Base-by-base conservation (phyloP, 2,797 vertebrate species). In the Atherinosoma microstoma region DNA sequence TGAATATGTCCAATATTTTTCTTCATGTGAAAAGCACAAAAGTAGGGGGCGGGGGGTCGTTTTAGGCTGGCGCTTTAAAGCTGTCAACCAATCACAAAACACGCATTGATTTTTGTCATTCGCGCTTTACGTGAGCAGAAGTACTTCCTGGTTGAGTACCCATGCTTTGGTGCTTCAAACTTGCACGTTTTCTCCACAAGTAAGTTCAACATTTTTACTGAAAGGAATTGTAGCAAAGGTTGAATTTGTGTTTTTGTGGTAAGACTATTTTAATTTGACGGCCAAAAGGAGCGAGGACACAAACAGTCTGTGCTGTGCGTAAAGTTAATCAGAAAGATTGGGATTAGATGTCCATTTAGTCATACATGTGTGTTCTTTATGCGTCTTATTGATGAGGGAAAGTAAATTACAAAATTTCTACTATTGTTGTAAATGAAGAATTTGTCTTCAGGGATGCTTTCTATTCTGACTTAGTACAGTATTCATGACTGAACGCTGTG, bases 131-230 rank as follows among this genome's bases (percentile, higher is more conserved):
- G 12, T 27, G 0, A 5, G 0, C n/a, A 1, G 32, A 1, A 36
- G 56, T 1, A 64, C 83, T 89, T 94, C 93, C 93, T 42, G 73
- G 58, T 81, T 83, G n/a, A 2, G 2, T 27, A n/a, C 59, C 76
- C 89, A 84, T 54, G 40, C 13, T 12, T 6, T 6, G 1, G 7
- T 29, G 5, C 34, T 35, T 34, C 29, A 32, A 1, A 1, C 0
- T 1, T n/a, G 0, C 73, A 84, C 71, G 75, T 68, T 75, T 51
- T 8, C 36, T 16, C n/a, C 10, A 2, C 3, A 63, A 58, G 87
- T 90, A 61, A 70, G 81, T 84, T 45, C 22, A 4, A 1, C 11
- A 1, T 29, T 24, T 51, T 47, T 22, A 6, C 1, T 65, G 16
- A 56, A 8, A 57, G 8, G 2, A 57, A 0, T 16, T 1, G 0